Conservation (phyloP, 2,797 vertebrate genomes). For the Melanotaenia trifasciata region DNA sequence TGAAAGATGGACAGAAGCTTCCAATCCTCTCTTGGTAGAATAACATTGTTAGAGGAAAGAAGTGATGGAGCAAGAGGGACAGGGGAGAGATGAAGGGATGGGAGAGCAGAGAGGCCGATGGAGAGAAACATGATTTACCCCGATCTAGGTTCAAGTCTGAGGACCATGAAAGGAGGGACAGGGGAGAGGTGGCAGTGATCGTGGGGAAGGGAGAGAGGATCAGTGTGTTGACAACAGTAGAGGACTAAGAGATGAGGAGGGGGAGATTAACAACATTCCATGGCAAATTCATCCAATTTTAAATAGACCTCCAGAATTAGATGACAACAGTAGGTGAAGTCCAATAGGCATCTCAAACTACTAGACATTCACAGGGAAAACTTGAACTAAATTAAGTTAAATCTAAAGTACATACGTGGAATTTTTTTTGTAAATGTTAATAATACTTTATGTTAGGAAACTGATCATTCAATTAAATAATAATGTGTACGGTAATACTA, state of each 20-base stretch:
- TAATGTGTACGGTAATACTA: conserved; percentile 20
- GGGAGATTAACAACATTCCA: conserved; percentile 79
- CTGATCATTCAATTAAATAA: conserved; percentile 49
- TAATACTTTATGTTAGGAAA: conserved; percentile 66
- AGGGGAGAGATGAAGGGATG: conserved; percentile 51
- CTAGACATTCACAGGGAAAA: conserved; percentile 43
- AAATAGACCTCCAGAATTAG: conserved; percentile 67
- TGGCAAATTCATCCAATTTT: conserved; percentile 66
- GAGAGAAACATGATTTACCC: conserved; percentile 90
- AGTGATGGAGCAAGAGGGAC: conserved; percentile 63
- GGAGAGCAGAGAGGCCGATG: conserved; percentile 65
- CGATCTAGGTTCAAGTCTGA: conserved; percentile 94
- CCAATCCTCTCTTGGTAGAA: conserved; percentile 60
- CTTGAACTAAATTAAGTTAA: conserved; percentile 29
- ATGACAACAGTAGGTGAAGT: conserved; percentile 48
- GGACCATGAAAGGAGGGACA: conserved; percentile 83
- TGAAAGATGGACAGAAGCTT: conserved; percentile 61
- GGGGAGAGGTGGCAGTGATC: conserved; percentile 84
- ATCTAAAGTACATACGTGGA: conserved; percentile 21
- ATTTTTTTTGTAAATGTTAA: conserved; percentile 59
- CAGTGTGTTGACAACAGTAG: conserved; percentile 81
- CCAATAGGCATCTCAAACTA: conserved; percentile 51
- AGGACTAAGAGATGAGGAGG: conserved; percentile 80
- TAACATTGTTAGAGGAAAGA: conserved; percentile 55
- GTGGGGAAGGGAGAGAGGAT: conserved; percentile 82